Base-by-base conservation (phyloP, 2,888 invertebrate species). In the Tenodera sinensis region DNA sequence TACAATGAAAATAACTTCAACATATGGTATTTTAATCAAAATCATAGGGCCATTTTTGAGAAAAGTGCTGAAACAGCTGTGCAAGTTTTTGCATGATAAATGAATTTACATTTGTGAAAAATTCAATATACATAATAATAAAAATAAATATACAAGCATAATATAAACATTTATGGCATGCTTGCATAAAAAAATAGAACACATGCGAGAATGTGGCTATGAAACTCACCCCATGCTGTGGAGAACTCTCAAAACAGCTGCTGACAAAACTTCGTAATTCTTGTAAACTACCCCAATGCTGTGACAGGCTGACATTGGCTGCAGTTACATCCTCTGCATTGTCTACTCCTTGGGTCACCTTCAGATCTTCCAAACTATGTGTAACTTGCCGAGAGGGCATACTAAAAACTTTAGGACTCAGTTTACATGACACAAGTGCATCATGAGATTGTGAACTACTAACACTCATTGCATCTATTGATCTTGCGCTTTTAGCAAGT, bases 321-420 rank as follows among this genome's bases (percentile, higher is more conserved):
- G 54, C 86, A 12, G 28, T 28, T 28, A 25, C 88, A 42, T 83
- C 85, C 82, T 30, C n/a, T 47, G 88, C 87, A 14, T 86, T 83
- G 27, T 47, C 54, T 42, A 42, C 28, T 34, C 28, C 85, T 91
- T 92, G 91, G 9, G 91, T 92, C 6, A 92, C 92, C 90, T 93
- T 93, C 15, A 93, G 90, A 90, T 94, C 93, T 90, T 93, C 93
- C 90, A 94, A 91, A 90, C 94, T 94, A 90, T 93, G 93, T 14
- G 90, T 90, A 47, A 90, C 88, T 14, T 90, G 93, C 93, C 91
- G 92, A 0, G 82, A 30, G 8, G 95, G 92, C 7, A 94, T 91
- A n/a, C 94, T 94, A 92, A 95, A 96, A 54, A 96, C 96, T 93
- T 96, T 96, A 0, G 96, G 96, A 91, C 96, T 96, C 27, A 96